Conservation (phyloP, 2,113 vertebrate genomes). For the Tachuris rubrigastra region DNA sequence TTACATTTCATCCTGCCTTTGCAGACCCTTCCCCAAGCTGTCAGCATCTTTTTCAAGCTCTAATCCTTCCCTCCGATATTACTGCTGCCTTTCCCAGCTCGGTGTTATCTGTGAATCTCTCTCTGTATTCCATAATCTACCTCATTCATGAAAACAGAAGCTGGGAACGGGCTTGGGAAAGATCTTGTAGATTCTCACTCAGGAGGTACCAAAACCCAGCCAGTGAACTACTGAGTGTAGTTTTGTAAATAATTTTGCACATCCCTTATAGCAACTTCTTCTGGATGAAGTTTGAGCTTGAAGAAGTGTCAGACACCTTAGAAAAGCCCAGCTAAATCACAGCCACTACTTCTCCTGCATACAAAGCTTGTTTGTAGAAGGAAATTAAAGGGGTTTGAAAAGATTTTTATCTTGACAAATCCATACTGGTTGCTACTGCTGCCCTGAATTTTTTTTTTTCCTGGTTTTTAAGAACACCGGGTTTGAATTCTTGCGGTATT, state of each 20-base stretch:
- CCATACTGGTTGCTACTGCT: background rate
- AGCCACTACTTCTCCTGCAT: background rate
- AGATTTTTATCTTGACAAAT: background rate
- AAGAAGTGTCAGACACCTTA: background rate
- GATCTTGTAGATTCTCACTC: background rate
- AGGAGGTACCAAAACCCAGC: background rate
- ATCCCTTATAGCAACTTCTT: background rate
- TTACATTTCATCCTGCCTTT: background rate
- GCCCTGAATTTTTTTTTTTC: background rate
- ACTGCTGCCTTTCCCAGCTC: background rate
- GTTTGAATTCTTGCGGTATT: background rate
- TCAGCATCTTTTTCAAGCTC: background rate
- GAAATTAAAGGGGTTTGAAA: background rate
- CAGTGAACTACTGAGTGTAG: background rate
- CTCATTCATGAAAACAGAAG: background rate
- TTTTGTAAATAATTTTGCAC: background rate
- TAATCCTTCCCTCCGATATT: background rate
- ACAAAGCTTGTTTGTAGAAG: background rate
- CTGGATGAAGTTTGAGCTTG: background rate
- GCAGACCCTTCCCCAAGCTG: background rate
- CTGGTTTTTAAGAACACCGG: background rate
- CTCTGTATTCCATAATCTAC: background rate
- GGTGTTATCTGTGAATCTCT: background rate
- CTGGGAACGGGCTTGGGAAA: background rate
- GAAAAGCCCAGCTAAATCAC: background rate